Percentiles rank a stretch among this genome's conserved stretches.
Evolutionary conservation across 2,888 invertebrate genomes (phyloP).

Genomic region (Watsonalla cultraria): DNA sequence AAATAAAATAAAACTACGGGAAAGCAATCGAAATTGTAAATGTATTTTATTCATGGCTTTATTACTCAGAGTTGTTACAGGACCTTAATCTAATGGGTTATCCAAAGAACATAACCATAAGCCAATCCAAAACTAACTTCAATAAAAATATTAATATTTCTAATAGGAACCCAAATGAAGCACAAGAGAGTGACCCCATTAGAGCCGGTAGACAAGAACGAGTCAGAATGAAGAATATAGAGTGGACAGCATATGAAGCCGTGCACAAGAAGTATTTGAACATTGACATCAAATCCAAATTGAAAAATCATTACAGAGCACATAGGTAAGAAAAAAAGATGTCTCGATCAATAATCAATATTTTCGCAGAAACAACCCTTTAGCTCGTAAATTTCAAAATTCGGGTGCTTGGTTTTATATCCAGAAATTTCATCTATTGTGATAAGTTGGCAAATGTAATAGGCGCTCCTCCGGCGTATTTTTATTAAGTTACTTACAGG

Average conservation of each 20-base stretch:
- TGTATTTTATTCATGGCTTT: too few species aligned
- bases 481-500: background rate
- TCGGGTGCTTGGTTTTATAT: background rate
- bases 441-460: background rate
- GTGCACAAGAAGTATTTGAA: constrained; percentile 95
- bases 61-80: too few species aligned
- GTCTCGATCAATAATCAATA: background rate
- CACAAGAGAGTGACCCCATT: constrained; percentile 82
- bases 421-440: background rate
- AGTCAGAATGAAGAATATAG: constrained; percentile 90
- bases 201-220: constrained; percentile 87
- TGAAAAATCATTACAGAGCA: constrained; percentile 96
- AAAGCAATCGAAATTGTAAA: too few species aligned
- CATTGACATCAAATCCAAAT: constrained; percentile 92
- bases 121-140: too few species aligned
- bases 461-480: background rate
- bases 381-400: too few species aligned
- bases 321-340: constrained; percentile 77
- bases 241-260: constrained; percentile 96
- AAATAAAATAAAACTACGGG: too few species aligned
- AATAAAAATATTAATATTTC: too few species aligned
- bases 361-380: too few species aligned
- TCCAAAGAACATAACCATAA: too few species aligned
- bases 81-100: too few species aligned
- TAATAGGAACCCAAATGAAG: constrained; percentile 92